Base-by-base conservation (phyloP, 1,140 invertebrate species). In the Caerostris darwini region DNA sequence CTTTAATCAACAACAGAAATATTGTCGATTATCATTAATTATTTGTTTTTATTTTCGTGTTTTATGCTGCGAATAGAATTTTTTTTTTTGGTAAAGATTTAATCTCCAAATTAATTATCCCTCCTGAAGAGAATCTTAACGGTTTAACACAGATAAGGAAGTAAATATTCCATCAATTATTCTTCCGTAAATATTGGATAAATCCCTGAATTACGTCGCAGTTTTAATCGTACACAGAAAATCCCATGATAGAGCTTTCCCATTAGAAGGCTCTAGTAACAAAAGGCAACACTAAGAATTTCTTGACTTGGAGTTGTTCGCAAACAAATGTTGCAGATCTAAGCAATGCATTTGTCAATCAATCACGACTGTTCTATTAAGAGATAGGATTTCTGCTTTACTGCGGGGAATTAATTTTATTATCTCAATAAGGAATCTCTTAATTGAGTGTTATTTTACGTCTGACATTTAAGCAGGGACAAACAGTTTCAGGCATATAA, bases 181-280 rank as follows among this genome's bases (percentile, higher is more conserved):
- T 67, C 5, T 5, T n/a, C 5, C 19, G 19, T 34, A 71, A 71
- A 19, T 7, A 3, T 7, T 4, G 3, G 0, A 19, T 71, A 71
- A 19, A 71, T 34, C 67, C n/a, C 67, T 8, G 67, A 71, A 71
- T 34, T 71, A 71, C 67, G 8, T 8, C 7, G 19, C n/a, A 19
- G 0, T 34, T 71, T 71, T 10, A 50, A 19, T 19, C 3, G 6
- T 71, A 1, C n/a, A 8, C 0, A 0, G 19, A 0, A 71, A 71
- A 71, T 71, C 67, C 67, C 17, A 71, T 71, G 67, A 71, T 71
- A 71, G 34, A 71, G n/a, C n/a, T 71, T 19, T 34, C n/a, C 34
- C 67, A 71, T 71, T 71, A 50, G 34, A 34, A 8, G 19, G 7
- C 34, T 17, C 7, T 7, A 34, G 34, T 1, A 34, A 19, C 67